Base-by-base conservation (phyloP, 35 echinoderm and acorn worm genomes). In the Hemicentrotus pulcherrimus region DNA sequence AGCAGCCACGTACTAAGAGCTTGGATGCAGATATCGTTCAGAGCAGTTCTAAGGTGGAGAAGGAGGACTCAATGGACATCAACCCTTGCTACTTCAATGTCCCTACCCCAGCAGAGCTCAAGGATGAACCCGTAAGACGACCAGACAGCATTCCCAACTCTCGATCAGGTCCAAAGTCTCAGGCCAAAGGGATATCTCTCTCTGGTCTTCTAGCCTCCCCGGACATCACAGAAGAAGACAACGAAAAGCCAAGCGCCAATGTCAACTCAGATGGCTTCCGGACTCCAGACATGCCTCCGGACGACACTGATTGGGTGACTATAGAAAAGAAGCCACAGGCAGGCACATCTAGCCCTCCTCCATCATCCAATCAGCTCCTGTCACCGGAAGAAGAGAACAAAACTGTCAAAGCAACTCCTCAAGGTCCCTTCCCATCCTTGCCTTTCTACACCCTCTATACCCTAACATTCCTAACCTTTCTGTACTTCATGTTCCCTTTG, bases 51-150 rank as follows among this genome's bases (percentile, higher is more conserved):
- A 52, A 60, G 18, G 31, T 19, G 30, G 60, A 47, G 32, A 31
- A 95, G 19, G 88, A 95, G 19, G 94, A 95, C 24, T 32, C 94
- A n/a, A 52, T 99, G 18, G 95, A 97, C 15, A 94, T 97, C 28
- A 90, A 97, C 89, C 96, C 96, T 41, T 99, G 92, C 92, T 97
- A 99, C 96, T 99, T 95, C 90, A 99, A 95, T 58, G 87, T 96
- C 55, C 98, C 98, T 31, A 97, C 98, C n/a, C 98, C 98, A 18
- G 96, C 96, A 92, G 98, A 99, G 86, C 91, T 99, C 4, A 95
- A 95, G 47, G 98, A 99, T 91, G 96, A 97, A 96, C 96, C 98
- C 16, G 52, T 97, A 4, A 94, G 46, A 86, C 32, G 48, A 31
- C 46, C 91, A 28, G 91, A 93, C 32, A 90, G 46, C 32, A 78